Conservation (phyloP, 1,140 invertebrate species). For the Oryzaephilus surinamensis region DNA sequence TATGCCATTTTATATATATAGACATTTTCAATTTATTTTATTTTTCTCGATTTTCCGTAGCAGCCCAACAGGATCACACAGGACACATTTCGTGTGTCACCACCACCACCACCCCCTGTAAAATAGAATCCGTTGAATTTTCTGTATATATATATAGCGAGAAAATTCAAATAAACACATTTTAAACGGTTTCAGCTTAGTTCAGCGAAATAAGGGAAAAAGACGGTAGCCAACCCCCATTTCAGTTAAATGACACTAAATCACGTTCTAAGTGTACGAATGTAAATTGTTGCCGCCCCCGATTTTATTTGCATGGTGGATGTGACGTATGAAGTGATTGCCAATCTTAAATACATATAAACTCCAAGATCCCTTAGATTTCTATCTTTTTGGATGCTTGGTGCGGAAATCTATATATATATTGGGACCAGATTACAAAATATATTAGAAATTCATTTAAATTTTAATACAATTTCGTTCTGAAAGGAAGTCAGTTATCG, state of each 20-base stretch:
- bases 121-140: too few relatives aligned
- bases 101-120: too few relatives aligned
- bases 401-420: slow-evolving; percentile 37
- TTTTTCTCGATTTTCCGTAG: too few relatives aligned
- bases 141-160: too few relatives aligned
- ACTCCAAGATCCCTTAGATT: slow-evolving; percentile 21
- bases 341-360: too few relatives aligned
- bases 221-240: slow-evolving; percentile 17
- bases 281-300: slow-evolving; percentile 28
- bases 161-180: slow-evolving; percentile 29
- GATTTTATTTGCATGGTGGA: slow-evolving; percentile 35
- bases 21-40: too few relatives aligned
- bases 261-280: slow-evolving; percentile 22
- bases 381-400: slow-evolving; percentile 25
- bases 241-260: slow-evolving; percentile 16
- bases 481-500: too few relatives aligned
- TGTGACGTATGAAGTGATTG: slow-evolving; percentile 34
- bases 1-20: too few relatives aligned
- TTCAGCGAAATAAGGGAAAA: slow-evolving; percentile 18
- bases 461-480: slow-evolving; percentile 32
- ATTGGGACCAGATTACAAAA: slow-evolving; percentile 33
- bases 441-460: slow-evolving; percentile 35
- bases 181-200: slow-evolving; percentile 24
- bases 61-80: too few relatives aligned
- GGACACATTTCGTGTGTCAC: too few relatives aligned